Conservation (phyloP, 2,113 vertebrate species). For the Equus quagga region DNA sequence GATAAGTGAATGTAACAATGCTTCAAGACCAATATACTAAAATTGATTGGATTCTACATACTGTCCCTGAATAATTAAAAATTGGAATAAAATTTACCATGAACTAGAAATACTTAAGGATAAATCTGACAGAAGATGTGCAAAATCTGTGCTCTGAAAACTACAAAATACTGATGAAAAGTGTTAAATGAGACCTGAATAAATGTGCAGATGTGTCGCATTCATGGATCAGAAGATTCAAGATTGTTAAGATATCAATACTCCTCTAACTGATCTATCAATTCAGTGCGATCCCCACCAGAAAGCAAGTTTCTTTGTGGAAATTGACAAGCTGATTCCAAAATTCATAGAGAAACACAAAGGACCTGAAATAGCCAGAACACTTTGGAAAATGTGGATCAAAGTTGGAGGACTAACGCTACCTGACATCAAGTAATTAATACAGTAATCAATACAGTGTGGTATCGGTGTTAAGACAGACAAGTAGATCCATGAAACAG, state of each 20-base stretch:
- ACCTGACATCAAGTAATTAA: not conserved
- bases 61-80: not conserved
- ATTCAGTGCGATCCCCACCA: not conserved
- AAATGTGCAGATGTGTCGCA: not conserved
- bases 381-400: slow-evolving; percentile 50
- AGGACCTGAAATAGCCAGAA: not conserved
- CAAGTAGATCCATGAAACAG: slow-evolving; percentile 10
- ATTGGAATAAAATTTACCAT: not conserved
- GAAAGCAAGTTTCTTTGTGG: not conserved
- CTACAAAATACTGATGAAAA: not conserved
- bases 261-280: not conserved
- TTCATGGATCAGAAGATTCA: not conserved
- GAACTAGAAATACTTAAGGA: not conserved
- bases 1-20: not conserved
- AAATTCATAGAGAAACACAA: slow-evolving; percentile 15
- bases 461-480: not conserved
- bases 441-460: not conserved
- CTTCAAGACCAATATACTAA: not conserved
- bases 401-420: not conserved
- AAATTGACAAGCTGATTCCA: not conserved
- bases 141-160: not conserved
- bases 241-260: not conserved
- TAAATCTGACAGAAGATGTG: not conserved
- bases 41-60: not conserved
- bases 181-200: not conserved